A percentile compares a stretch with the other conserved stretches of the same genome.
These are phyloP conservation scores for Leucoraja erinaceus DNA, from an alignment of 2,113 vertebrate species.

Conservation along the genomic window DNA sequence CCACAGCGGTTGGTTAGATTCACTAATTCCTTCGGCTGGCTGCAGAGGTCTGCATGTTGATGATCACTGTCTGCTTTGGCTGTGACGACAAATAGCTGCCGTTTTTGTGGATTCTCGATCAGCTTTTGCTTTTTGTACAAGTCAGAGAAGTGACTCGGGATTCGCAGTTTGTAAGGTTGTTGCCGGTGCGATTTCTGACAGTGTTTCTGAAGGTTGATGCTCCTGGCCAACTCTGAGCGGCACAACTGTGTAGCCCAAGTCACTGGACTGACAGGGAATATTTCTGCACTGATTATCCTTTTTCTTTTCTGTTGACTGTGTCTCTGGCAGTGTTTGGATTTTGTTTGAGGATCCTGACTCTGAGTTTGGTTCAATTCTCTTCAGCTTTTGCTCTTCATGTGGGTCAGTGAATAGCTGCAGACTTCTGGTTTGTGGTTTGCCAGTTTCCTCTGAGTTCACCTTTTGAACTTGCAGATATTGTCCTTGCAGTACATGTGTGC, in stretches of 20 bases:
- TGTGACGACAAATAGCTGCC: not conserved
- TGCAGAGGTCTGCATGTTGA: not conserved
- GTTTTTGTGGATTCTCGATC: not conserved
- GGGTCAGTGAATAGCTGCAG: not conserved
- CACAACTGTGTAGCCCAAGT: not conserved
- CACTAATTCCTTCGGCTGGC: not conserved
- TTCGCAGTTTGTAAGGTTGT: not conserved
- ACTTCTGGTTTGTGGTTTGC: not conserved
- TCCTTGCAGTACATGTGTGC: not conserved
- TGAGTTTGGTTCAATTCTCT: not conserved
- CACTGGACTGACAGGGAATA: not conserved
- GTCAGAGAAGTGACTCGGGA: not conserved
- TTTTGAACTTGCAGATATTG: not conserved
- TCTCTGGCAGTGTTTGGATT: not conserved
- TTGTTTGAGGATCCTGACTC: not conserved
- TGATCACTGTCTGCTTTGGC: not conserved
- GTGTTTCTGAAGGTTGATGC: not conserved
- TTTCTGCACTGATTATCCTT: not conserved
- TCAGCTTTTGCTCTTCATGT: not conserved
- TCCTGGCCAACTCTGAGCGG: not conserved
- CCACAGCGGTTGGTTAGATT: not conserved
- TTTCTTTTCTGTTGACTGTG: not conserved
- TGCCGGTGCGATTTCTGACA: not conserved
- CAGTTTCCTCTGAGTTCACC: not conserved
- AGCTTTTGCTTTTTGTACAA: not conserved